A percentile compares a stretch with the other conserved stretches of the same genome.
Evolutionary conservation across 2,888 invertebrate genomes (phyloP).

Genomic region (Griposia aprilina): DNA sequence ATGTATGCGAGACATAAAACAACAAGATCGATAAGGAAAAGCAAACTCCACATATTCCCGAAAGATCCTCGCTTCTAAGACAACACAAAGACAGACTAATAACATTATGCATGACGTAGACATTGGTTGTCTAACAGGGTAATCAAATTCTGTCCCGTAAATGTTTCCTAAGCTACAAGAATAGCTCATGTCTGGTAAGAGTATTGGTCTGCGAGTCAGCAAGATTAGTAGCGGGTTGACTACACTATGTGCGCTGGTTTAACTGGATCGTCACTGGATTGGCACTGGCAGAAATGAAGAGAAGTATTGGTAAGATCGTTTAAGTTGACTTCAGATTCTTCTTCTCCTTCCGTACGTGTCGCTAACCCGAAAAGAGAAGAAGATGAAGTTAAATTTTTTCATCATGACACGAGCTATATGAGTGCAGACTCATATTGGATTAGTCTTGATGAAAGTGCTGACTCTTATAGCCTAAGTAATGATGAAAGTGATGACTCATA

Average conservation of each 20-base stretch:
- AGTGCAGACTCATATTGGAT: not conserved
- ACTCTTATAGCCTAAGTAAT: not conserved
- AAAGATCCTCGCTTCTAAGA: slow-evolving; percentile 10
- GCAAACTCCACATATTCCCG: slow-evolving; percentile 18
- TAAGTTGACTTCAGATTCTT: not conserved
- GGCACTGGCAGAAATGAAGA: too few relatives aligned
- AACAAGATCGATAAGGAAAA: slow-evolving; percentile 46
- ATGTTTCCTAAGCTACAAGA: not conserved
- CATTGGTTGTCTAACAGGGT: not conserved
- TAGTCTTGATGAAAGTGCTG: too few relatives aligned
- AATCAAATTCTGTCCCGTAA: slow-evolving; percentile 5
- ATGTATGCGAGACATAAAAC: slow-evolving; percentile 24
- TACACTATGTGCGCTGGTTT: not conserved
- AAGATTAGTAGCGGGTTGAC: not conserved
- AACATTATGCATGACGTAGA: slow-evolving; percentile 32
- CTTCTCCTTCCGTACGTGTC: not conserved
- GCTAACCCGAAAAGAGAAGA: not conserved
- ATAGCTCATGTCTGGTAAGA: not conserved
- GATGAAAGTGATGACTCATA: not conserved
- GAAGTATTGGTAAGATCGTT: not conserved
- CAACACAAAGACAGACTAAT: slow-evolving; percentile 16
- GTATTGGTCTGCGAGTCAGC: not conserved
- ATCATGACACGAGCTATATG: not conserved
- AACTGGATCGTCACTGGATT: not conserved
- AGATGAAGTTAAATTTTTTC: not conserved